Conservation (phyloP, 2,888 invertebrate species). For the Spilosoma lubricipeda region DNA sequence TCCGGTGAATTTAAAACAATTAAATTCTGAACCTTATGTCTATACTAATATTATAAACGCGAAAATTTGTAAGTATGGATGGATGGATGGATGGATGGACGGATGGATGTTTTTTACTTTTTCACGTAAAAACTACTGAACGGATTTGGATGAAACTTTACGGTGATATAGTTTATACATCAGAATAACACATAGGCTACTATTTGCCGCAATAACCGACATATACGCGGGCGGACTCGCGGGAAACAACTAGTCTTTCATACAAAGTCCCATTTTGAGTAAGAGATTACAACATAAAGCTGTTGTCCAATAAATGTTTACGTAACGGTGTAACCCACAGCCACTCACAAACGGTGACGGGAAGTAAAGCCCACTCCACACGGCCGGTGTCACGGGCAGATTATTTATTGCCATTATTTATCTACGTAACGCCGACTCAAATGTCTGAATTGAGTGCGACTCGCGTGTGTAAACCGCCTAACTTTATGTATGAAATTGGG, state of each 20-base stretch:
- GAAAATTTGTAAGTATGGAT: no score
- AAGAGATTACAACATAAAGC: background rate
- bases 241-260: no score
- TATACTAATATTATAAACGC: no score
- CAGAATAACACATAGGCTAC: no score
- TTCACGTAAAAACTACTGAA: no score
- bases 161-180: no score
- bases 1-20: background rate
- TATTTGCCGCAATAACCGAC: no score
- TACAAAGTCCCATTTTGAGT: background rate
- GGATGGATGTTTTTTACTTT: no score
- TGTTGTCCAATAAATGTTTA: constrained; percentile 12
- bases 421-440: constrained; percentile 58
- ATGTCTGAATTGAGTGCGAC: constrained; percentile 60
- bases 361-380: constrained; percentile 78
- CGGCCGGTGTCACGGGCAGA: constrained; percentile 78
- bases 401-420: constrained; percentile 83
- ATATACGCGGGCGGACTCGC: no score
- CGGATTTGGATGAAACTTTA: no score
- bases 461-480: constrained; percentile 39
- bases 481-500: constrained; percentile 29
- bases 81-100: no score
- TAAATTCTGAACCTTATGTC: background rate
- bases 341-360: constrained; percentile 59
- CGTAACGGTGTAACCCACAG: constrained; percentile 57